A percentile compares a stretch with the other conserved stretches of the same genome.
These are phyloP conservation scores for Drosophila jambulina DNA, from an alignment of 1,140 invertebrate genomes.

Conservation along the genomic window DNA sequence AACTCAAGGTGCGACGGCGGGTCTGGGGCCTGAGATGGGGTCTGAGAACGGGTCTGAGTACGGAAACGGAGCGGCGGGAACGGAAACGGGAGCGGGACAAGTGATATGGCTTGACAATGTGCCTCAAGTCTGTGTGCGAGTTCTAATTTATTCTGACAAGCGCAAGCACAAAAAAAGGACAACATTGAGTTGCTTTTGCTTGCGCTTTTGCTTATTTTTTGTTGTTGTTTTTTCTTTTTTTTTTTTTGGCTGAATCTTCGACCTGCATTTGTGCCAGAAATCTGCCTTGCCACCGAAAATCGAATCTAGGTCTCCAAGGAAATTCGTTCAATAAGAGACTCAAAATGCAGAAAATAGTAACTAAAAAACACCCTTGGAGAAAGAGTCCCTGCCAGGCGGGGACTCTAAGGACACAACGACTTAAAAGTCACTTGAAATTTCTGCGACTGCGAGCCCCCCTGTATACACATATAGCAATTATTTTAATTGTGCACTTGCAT, in stretches of 20 bases:
- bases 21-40: too few species aligned
- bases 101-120: slow-evolving; percentile 5
- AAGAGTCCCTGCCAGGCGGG: background rate
- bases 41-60: background rate
- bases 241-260: background rate
- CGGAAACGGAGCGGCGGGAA: background rate
- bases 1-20: slow-evolving; percentile 10
- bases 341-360: background rate
- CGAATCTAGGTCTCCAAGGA: slow-evolving; percentile 18
- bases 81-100: slow-evolving; percentile 18
- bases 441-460: background rate
- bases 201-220: background rate
- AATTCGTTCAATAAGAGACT: slow-evolving; percentile 6
- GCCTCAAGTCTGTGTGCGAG: slow-evolving; percentile 12
- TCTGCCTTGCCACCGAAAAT: slow-evolving; percentile 11
- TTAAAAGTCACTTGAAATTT: slow-evolving; percentile 19
- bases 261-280: slow-evolving; percentile 10
- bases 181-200: background rate
- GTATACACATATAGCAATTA: slow-evolving; percentile 18
- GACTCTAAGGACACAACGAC: slow-evolving; percentile 15
- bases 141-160: slow-evolving; percentile 4
- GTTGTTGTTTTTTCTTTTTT: background rate
- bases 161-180: background rate
- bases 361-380: background rate
- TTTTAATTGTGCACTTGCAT: slow-evolving; percentile 25